Base-by-base conservation (phyloP, 2,797 vertebrate genomes). In the Scolopax rusticola region DNA sequence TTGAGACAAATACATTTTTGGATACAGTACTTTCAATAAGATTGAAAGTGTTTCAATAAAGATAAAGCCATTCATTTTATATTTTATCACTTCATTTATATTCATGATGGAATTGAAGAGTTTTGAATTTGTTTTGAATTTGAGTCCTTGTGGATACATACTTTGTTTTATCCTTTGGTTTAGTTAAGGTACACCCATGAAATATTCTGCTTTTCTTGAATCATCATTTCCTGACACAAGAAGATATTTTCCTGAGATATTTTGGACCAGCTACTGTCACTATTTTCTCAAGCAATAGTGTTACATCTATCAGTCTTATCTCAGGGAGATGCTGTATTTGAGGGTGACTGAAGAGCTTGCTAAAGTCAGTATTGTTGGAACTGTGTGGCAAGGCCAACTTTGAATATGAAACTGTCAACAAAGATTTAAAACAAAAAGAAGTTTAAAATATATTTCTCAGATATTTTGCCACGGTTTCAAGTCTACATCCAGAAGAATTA, bases 401-500 rank as follows among this genome's bases (percentile, higher is more conserved):
- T 80, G 28, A 76, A 56, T 65, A 56, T 38, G 47, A 61, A 80
- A 18, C 18, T 70, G 23, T 21, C 48, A 84, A 13, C 28, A 84
- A 70, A 45, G 64, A 54, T 25, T 21, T 14, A n/a, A 57, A 74
- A 63, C 15, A 63, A 48, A 30, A 10, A 12, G 13, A 76, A 56
- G 21, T 71, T 60, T 76, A 67, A 76, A 76, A 61, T 67, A 38
- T 11, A 65, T 75, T 70, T 50, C 45, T 75, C 19, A 43, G 40
- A 32, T 70, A 36, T 12, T 17, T 74, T 94, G 43, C 73, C 28
- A 81, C 36, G 45, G 50, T 88, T 81, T 68, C 41, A 81, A 18
- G 73, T 88, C 40, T 94, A 30, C 36, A 36, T 95, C 32, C 21
- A 64, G 63, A 84, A 86, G 48, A 91, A 96, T 53, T 61, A 70